Evolutionary conservation across 2,888 invertebrate species (phyloP), one percentile per base, ranked within the genome.

Genomic region (Dryobotodes eremita): DNA sequence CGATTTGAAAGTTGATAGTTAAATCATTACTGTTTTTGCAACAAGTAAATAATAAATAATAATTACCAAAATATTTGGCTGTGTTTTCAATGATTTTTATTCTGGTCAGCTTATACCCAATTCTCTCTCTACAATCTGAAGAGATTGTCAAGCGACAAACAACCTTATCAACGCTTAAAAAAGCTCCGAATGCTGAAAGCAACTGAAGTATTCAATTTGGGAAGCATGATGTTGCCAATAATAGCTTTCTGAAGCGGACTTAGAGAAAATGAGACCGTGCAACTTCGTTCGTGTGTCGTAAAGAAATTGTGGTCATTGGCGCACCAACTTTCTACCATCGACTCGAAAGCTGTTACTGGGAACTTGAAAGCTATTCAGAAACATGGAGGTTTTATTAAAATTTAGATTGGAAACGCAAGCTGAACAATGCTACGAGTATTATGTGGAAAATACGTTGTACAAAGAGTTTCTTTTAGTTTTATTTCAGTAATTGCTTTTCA

Each of bases 271-370:
- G 75, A 75, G 53, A 80, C 64, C 64, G 75, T 78, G 79, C 76
- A 89, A 86, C 79, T 83, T 84, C 48, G 73, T 73, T 80, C 83
- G 69, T 78, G 81, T 83, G 85, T 84, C 77, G 82, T 62, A 50
- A 70, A 77, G 81, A 86, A 85, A 89, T 87, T 83, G 88, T 87
- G 87, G 88, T 88, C 84, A 87, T 85, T 87, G 81, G 55, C 72
- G 80, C 71, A 53, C 57, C 66, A 89, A 87, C 84, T 87, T 88
- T 84, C 74, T 79, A 69, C 83, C 74, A 83, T 86, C 82, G 82
- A 86, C 76, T 76, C 31, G 53, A 84, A 89, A 89, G 79, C 82
- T 82, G 82, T 81, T 89, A 75, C 81, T 66, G 13, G 26, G 20
- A 85, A 87, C 79, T 84, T 77, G 79, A 78, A 69, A 80, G 81